Conservation (phyloP, 2,888 invertebrate species). For the Stenodera caucasica region DNA sequence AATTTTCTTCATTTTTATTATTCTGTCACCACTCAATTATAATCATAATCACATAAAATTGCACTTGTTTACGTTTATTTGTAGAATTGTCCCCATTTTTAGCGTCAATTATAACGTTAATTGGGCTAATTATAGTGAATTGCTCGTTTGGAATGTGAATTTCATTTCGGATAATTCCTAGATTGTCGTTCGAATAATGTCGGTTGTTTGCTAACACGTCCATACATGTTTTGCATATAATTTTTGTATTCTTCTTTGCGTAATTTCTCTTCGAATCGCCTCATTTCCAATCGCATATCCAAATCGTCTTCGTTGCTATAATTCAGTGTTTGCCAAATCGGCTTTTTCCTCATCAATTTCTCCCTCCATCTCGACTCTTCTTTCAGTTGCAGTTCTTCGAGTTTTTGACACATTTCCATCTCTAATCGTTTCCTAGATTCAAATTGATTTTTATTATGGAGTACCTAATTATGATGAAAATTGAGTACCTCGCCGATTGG, state of each 20-base stretch:
- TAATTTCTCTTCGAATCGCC: conserved; percentile 69
- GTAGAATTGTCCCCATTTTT: too few relatives aligned
- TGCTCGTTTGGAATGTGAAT: too few relatives aligned
- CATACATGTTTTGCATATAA: conserved; percentile 73
- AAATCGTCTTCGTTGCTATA: conserved; percentile 70
- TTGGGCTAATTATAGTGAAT: too few relatives aligned
- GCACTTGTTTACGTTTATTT: too few relatives aligned
- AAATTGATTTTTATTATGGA: conserved; percentile 11
- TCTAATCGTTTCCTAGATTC: conserved; percentile 62
- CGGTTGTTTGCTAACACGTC: conserved; percentile 70
- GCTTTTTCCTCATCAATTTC: conserved; percentile 63
- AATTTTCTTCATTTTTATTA: too few relatives aligned
- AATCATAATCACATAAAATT: too few relatives aligned
- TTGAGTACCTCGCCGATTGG: conserved; percentile 63
- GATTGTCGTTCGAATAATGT: conserved; percentile 72
- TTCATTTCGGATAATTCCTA: not conserved
- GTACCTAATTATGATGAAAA: too few relatives aligned
- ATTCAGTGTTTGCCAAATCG: conserved; percentile 71
- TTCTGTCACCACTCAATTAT: too few relatives aligned
- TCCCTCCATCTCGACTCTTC: conserved; percentile 62
- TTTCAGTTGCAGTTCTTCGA: conserved; percentile 64
- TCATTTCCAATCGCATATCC: conserved; percentile 66
- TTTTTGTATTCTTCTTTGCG: conserved; percentile 68
- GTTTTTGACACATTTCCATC: conserved; percentile 61
- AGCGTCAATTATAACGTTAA: too few relatives aligned